Evolutionary conservation across 2,888 invertebrate genomes (phyloP).

Genomic region (Drosophila neonasuta): DNA sequence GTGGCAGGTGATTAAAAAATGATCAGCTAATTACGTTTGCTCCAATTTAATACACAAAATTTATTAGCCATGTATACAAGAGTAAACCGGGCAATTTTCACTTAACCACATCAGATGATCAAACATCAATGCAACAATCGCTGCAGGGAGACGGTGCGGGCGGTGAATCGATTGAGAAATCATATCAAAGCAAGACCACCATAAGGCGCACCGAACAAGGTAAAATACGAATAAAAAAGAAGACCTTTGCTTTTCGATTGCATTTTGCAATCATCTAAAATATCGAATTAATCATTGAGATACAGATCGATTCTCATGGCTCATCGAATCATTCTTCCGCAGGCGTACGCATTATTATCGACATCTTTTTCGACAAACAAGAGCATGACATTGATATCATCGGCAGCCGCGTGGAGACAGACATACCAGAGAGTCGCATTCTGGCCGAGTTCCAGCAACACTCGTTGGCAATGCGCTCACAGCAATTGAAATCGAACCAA

Average conservation of each 20-base stretch:
- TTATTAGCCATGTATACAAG: conserved; percentile 7
- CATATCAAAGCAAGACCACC: conserved; percentile 81
- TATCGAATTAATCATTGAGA: background rate
- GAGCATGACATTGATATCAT: conserved; percentile 71
- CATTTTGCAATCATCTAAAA: conserved; percentile 28
- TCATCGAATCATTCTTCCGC: background rate
- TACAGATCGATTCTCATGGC: no score
- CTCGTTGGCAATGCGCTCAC: conserved; percentile 40
- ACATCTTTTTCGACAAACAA: conserved; percentile 77
- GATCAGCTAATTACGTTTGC: no score
- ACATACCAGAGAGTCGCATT: conserved; percentile 80
- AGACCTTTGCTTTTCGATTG: no score
- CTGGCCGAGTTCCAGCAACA: conserved; percentile 79
- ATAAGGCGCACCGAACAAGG: conserved; percentile 79
- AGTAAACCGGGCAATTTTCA: conserved; percentile 35
- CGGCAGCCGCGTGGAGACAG: conserved; percentile 80
- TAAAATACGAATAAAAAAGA: conserved; percentile 26
- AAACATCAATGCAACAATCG: conserved; percentile 37
- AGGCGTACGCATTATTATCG: conserved; percentile 81
- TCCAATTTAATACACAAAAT: background rate
- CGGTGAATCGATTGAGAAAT: conserved; percentile 51
- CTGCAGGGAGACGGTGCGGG: conserved; percentile 1
- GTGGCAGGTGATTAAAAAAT: conserved; percentile 1
- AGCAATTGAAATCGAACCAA: conserved; percentile 15
- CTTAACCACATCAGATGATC: conserved; percentile 36